Evolutionary conservation across 92 coral and sea anemone species (phyloP).

Genomic region (Metridium senile): DNA sequence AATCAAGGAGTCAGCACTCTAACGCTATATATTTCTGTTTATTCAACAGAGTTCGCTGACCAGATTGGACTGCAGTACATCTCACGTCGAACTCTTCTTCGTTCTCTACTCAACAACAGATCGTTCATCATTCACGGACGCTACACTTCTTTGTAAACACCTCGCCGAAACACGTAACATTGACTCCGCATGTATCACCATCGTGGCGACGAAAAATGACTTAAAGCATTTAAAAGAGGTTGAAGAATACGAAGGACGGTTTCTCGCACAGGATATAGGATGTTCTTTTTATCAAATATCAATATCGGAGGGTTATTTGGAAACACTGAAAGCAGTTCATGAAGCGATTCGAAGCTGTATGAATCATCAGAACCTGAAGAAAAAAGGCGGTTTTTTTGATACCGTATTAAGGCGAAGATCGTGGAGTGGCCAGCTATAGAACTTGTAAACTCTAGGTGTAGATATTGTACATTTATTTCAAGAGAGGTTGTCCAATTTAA

Average conservation of each 20-base stretch:
- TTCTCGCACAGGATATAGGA: conserved; percentile 70
- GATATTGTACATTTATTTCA: too few relatives aligned
- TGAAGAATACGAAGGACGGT: conserved; percentile 70
- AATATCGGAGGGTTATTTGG: conserved; percentile 74
- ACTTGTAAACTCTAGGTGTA: too few relatives aligned
- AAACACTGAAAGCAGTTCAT: conserved; percentile 65
- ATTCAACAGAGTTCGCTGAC: conserved; percentile 70
- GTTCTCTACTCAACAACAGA: conserved; percentile 85
- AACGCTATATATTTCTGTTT: not conserved
- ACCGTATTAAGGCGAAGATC: conserved; percentile 56
- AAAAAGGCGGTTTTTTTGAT: conserved; percentile 60
- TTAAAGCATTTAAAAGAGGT: conserved; percentile 70
- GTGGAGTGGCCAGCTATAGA: conserved; percentile 40
- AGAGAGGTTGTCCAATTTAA: too few relatives aligned
- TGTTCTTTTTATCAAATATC: conserved; percentile 78
- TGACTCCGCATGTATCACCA: conserved; percentile 54
- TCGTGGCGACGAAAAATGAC: conserved; percentile 81
- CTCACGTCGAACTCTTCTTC: conserved; percentile 65
- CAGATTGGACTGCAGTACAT: conserved; percentile 66
- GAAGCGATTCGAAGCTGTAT: conserved; percentile 62
- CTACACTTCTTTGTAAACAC: conserved; percentile 60
- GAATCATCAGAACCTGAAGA: conserved; percentile 56
- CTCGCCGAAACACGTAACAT: conserved; percentile 66
- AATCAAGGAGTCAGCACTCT: not conserved
- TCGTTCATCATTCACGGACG: conserved; percentile 76